Evolutionary conservation across 2,888 invertebrate genomes (phyloP).

Genomic region (Eupsilia transversa): DNA sequence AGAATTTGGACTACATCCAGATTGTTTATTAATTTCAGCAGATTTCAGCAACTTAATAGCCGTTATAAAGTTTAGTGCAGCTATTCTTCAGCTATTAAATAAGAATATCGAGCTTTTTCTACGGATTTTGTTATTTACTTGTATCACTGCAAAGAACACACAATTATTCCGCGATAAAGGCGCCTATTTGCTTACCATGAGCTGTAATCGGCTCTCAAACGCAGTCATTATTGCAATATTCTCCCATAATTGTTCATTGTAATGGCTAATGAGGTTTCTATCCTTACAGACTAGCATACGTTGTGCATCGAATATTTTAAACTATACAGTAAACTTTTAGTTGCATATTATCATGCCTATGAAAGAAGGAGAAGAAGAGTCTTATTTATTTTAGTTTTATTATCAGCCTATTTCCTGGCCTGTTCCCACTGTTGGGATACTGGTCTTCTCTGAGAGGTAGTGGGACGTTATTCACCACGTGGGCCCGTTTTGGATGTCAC

Average conservation of each 20-base stretch:
- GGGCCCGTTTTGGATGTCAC: too few species aligned
- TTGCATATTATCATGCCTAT: background rate
- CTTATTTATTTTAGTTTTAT: too few species aligned
- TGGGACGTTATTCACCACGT: too few species aligned
- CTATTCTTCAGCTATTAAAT: background rate
- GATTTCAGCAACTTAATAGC: too few species aligned
- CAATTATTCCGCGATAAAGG: background rate
- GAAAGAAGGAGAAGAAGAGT: too few species aligned
- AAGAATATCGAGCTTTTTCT: background rate
- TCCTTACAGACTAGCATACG: background rate
- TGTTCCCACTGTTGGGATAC: too few species aligned
- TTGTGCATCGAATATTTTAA: background rate
- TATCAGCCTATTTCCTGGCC: too few species aligned
- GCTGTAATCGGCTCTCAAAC: constrained; percentile 14
- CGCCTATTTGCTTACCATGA: background rate
- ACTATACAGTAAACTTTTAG: background rate
- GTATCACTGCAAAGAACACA: background rate
- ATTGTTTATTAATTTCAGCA: background rate
- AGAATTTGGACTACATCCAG: background rate
- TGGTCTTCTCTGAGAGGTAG: too few species aligned
- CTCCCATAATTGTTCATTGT: constrained; percentile 46
- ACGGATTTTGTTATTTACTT: background rate
- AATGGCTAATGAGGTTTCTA: background rate
- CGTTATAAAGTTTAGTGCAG: too few species aligned
- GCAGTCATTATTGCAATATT: constrained; percentile 4